Evolutionary conservation across 2,888 invertebrate genomes (phyloP), one percentile per base, ranked within the genome.

Genomic region (Acrobasis repandana): DNA sequence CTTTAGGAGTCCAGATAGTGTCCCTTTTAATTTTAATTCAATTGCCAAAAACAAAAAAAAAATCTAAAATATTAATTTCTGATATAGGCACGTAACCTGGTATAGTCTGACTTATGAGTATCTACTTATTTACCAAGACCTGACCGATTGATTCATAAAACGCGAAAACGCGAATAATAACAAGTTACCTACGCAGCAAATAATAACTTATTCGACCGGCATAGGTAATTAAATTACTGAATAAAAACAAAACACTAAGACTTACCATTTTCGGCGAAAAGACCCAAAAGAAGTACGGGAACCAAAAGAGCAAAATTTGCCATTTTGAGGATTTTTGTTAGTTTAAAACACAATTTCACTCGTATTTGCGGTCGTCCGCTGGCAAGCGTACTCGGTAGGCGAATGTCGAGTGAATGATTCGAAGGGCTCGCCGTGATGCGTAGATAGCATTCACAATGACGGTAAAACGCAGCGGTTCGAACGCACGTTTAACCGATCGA

Each of bases 261-360:
- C 90, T 83, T 67, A 91, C 91, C 90, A 68, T 86, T 76, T 74
- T 80, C 80, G 20, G 88, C 79, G 67, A 89, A 87, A 61, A 87
- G 67, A 46, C 88, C 89, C 58, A 90, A 69, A 58, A 91, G 73
- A n/a, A 91, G 77, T 61, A 89, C 81, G 43, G 91, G 84, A 72
- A 90, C 87, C 63, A 90, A 69, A 51, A 89, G 65, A 50, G 82
- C 74, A 36, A 90, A 73, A 66, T 83, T 87, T 61, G 86, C 84
- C 91, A 91, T 91, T 77, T 82, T 68, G 50, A 57, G 56, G 28
- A 33, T 50, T 62, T 50, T 38, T 18, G 34, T 33, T 14, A 10
- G 15, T 48, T 28, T 46, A n/a, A 56, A 28, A 46, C 57, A 57
- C 47, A 48, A 20, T 11, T 60, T 54, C 64, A 65, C 65, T 56